Percentiles rank a stretch among this genome's conserved stretches.
Evolutionary conservation across 1,140 invertebrate species (phyloP).

Genomic region (Bombus breviceps): DNA sequence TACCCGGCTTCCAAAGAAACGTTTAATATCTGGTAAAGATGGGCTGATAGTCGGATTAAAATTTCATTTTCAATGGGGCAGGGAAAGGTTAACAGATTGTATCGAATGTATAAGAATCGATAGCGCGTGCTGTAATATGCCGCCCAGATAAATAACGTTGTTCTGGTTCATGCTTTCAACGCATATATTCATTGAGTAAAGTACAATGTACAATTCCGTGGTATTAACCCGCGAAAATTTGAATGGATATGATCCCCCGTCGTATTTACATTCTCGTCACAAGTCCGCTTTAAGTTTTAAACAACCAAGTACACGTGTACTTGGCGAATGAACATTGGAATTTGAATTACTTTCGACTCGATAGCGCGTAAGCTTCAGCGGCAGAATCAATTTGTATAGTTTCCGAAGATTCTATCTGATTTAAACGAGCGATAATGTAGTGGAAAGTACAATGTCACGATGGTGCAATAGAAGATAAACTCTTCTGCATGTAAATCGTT

Average conservation of each 20-base stretch:
- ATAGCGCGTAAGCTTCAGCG: background rate
- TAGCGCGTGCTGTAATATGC: background rate
- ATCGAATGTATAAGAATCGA: background rate
- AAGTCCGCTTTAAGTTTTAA: background rate
- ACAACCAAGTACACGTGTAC: background rate
- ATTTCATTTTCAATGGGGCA: background rate
- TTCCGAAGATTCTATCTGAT: background rate
- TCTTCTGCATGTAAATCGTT: background rate
- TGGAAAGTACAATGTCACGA: background rate
- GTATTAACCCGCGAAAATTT: slow-evolving; percentile 7
- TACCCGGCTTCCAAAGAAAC: background rate
- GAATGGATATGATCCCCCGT: background rate
- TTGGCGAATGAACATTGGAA: background rate
- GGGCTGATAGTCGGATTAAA: background rate
- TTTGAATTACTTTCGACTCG: background rate
- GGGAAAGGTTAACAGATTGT: slow-evolving; percentile 1
- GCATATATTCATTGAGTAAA: slow-evolving; percentile 1
- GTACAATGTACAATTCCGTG: background rate
- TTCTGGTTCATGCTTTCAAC: background rate
- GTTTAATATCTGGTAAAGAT: too few species aligned
- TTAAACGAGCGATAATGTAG: too few species aligned
- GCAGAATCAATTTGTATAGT: background rate
- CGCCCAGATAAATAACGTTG: background rate
- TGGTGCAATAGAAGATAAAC: background rate
- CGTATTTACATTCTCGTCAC: background rate